Evolutionary conservation across 2,888 invertebrate genomes (phyloP), one percentile per base, ranked within the genome.

Genomic region (Campaea margaritaria): DNA sequence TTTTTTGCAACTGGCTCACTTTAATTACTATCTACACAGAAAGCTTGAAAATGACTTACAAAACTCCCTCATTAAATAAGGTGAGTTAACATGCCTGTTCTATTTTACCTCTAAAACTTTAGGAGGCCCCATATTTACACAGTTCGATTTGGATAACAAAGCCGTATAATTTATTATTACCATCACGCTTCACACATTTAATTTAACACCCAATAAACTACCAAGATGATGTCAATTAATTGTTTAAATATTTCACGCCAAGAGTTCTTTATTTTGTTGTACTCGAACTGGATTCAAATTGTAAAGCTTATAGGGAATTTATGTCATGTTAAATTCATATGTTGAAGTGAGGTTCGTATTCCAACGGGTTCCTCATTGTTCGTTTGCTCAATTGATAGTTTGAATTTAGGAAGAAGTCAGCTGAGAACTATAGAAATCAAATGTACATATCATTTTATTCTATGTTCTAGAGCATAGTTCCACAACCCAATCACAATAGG

Each of bases 191-290:
- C 63, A 65, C 73, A 75, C 74, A 67, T 73, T 44, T 60, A 67
- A 67, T 68, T 68, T 64, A 64, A 60, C 59, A 42, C 63, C 57
- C 68, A 60, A 56, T 51, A 64, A 61, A 56, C 51, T 21, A 38
- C 13, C 47, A 13, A 47, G 50, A 60, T 55, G 55, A 60, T 67
- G 68, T 67, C 69, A 75, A 74, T 75, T 69, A 72, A 69, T 68
- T 50, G 54, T 54, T 11, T 54, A 49, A 27, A 50, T 54, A 54
- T 54, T 59, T 59, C 54, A 59, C 59, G 59, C 41, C 31, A 21
- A 13, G 7, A 36, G 9, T 9, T 31, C 7, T 31, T 31, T 31
- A 9, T 7, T 31, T 31, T n/a, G 45, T 46, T 51, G 27, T 38
- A 38, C 36, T 42, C 10, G 21, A 43, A 43, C 36, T 16, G 16